Percentiles rank a stretch among this genome's conserved stretches.
phyloP scores from a whole-genome alignment of 2,888 invertebrate genomes.

The Meghimatium bilineatum region DNA sequence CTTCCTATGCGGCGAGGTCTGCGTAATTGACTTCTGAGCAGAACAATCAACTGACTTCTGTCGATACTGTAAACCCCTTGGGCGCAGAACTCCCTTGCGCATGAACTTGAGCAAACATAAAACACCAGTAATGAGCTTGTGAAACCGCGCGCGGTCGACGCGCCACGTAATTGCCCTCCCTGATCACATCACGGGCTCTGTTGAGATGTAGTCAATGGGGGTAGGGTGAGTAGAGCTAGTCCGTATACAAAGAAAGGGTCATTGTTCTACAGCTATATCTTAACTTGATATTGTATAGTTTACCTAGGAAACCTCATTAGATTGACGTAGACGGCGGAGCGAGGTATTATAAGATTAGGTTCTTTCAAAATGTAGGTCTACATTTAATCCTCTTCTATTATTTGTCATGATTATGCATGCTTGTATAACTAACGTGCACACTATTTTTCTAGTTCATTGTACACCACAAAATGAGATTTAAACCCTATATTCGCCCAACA shows the following conservation, averaged over 20 bases:
- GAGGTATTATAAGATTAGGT: no score
- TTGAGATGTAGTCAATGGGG: background rate
- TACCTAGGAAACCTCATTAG: background rate
- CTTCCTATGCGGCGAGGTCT: background rate
- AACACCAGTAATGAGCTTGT: conserved; percentile 31
- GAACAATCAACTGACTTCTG: conserved; percentile 22
- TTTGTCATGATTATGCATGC: no score
- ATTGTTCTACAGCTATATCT: background rate
- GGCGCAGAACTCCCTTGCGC: background rate
- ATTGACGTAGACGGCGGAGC: background rate
- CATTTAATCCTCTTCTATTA: no score
- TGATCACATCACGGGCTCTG: background rate
- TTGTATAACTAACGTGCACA: no score
- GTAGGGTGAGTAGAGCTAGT: background rate
- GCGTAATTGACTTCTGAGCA: conserved; percentile 22
- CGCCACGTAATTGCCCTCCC: conserved; percentile 7
- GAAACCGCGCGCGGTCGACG: background rate
- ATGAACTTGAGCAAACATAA: conserved; percentile 11
- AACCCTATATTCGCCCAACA: no score
- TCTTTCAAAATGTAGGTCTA: no score
- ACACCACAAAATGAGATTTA: no score
- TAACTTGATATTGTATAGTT: background rate
- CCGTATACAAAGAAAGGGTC: background rate
- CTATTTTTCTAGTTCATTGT: no score
- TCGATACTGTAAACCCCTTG: background rate